Percentiles rank a stretch among this genome's conserved stretches.
phyloP scores from a whole-genome alignment of 2,888 invertebrate genomes.

The Erannis defoliaria region DNA sequence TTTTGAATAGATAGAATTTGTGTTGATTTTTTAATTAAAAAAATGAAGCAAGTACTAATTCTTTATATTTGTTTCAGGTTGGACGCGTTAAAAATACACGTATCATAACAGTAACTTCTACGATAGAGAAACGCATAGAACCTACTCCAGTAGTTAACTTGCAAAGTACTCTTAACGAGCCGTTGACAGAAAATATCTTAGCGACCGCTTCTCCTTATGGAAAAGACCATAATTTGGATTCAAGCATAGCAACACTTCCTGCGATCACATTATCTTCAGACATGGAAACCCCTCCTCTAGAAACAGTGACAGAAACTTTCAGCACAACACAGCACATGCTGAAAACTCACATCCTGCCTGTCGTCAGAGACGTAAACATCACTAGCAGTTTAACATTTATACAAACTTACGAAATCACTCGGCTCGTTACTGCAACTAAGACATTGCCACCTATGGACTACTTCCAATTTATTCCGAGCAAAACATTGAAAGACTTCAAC shows the following conservation, averaged over 20 bases:
- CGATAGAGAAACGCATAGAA: constrained; percentile 92
- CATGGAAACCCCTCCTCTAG: constrained; percentile 94
- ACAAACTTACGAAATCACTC: constrained; percentile 95
- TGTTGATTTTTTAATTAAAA: neutral
- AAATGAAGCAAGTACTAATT: neutral
- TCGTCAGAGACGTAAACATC: constrained; percentile 90
- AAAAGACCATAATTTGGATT: constrained; percentile 90
- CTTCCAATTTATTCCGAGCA: constrained; percentile 94
- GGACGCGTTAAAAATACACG: constrained; percentile 95
- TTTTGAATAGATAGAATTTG: constrained; percentile 28
- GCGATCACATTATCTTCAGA: constrained; percentile 92
- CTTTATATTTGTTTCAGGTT: constrained; percentile 85
- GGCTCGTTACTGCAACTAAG: constrained; percentile 96
- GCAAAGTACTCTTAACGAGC: constrained; percentile 89
- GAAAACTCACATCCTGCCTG: constrained; percentile 95
- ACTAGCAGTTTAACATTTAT: constrained; percentile 93
- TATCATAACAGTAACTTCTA: constrained; percentile 95
- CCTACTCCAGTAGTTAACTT: constrained; percentile 83
- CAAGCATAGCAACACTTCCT: constrained; percentile 94
- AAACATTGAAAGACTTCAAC: constrained; percentile 95
- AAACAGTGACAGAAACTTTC: constrained; percentile 96
- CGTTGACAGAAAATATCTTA: constrained; percentile 95
- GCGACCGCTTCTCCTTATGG: constrained; percentile 92
- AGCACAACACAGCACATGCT: constrained; percentile 95
- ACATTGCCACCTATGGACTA: constrained; percentile 95